Percentiles rank a stretch among this genome's conserved stretches.
Conservation (phyloP, 2,113 vertebrate species). For the Sinosuthora webbiana region DNA sequence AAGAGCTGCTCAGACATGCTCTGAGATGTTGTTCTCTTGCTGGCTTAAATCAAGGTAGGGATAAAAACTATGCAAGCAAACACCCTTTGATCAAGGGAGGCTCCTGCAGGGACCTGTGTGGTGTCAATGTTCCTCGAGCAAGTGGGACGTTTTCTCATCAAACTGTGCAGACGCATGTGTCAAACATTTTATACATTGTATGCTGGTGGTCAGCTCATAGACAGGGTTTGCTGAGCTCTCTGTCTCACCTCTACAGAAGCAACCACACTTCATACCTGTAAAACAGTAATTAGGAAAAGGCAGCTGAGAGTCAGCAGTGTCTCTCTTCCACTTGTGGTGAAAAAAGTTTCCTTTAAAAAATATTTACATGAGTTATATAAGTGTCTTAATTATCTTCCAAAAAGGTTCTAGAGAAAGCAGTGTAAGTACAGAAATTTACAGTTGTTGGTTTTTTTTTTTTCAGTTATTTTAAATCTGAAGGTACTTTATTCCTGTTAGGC, state of each 20-base stretch:
- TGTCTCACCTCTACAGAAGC: neutral
- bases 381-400: neutral
- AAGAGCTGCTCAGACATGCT: slow-evolving; percentile 41
- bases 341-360: neutral
- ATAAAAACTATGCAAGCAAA: neutral
- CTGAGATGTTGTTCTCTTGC: neutral
- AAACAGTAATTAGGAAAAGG: neutral
- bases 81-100: neutral
- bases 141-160: rapidly evolving
- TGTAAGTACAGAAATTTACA: neutral
- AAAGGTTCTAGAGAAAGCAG: neutral
- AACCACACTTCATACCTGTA: neutral
- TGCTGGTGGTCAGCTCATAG: neutral
- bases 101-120: neutral
- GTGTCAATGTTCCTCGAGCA: neutral
- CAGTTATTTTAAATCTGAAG: neutral
- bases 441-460: neutral
- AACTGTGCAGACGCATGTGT: neutral
- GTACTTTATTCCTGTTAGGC: neutral
- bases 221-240: neutral
- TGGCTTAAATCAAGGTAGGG: neutral
- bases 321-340: neutral
- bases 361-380: neutral
- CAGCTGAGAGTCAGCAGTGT: neutral
- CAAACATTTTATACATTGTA: rapidly evolving